Percentiles rank a stretch among this genome's conserved stretches.
phyloP scores from a whole-genome alignment of 1,140 invertebrate species.

The Potamilus streckersoni region DNA sequence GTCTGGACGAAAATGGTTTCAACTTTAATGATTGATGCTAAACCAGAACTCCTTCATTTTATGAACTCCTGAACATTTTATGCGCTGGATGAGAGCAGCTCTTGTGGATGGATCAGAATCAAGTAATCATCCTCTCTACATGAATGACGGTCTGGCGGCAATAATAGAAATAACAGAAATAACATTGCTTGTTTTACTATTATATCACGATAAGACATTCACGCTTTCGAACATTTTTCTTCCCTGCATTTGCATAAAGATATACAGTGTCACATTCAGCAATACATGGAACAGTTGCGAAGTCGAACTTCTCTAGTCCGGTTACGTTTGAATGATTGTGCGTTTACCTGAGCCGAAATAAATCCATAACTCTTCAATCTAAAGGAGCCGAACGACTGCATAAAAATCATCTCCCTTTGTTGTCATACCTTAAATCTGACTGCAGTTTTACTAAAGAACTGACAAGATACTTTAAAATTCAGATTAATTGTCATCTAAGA shows the following conservation, averaged over 20 bases:
- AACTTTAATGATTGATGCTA: not conserved
- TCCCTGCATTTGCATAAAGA: conserved; percentile 6
- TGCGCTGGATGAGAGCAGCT: not conserved
- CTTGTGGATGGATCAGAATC: not conserved
- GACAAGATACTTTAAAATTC: conserved; percentile 9
- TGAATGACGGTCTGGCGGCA: not conserved
- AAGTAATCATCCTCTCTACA: not conserved
- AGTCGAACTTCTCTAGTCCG: not conserved
- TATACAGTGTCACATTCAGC: conserved; percentile 16
- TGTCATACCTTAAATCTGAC: not conserved
- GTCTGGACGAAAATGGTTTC: too few species aligned
- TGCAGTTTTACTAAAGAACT: not conserved
- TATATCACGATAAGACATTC: not conserved
- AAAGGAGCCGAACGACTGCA: not conserved
- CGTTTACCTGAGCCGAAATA: conserved; percentile 20
- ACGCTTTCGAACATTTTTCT: conserved; percentile 8
- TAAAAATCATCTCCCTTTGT: not conserved
- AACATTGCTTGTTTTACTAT: not conserved
- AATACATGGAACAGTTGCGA: conserved; percentile 8
- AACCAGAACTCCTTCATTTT: not conserved
- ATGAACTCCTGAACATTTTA: not conserved
- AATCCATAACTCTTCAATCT: not conserved
- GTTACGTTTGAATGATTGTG: not conserved
- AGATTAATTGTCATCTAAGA: conserved; percentile 17
- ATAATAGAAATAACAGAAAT: conserved; percentile 6